Evolutionary conservation across 2,113 vertebrate genomes (phyloP).

Genomic region (Macrotis lagotis): DNA sequence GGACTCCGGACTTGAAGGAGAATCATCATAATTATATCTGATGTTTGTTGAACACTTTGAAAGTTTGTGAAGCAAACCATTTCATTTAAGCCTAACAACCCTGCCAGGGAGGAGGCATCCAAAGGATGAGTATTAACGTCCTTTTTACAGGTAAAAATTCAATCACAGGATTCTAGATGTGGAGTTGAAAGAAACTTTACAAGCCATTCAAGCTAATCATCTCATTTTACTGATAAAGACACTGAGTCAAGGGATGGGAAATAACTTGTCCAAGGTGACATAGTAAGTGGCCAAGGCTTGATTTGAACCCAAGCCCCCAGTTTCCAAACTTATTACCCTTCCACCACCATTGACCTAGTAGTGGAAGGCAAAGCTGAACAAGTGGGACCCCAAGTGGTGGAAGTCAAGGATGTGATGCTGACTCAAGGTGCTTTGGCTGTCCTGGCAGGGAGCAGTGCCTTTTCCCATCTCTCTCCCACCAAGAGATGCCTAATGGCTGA

Average conservation of each 20-base stretch:
- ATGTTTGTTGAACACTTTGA: not conserved
- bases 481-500: constrained; percentile 2
- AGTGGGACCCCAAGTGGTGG: not conserved
- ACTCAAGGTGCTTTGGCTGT: not conserved
- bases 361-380: not conserved
- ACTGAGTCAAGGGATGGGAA: not conserved
- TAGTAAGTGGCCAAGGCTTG: not conserved
- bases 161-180: not conserved
- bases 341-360: not conserved
- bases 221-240: not conserved
- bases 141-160: not conserved
- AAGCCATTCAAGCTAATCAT: not conserved
- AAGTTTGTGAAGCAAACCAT: not conserved
- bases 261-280: not conserved
- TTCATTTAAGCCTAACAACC: not conserved
- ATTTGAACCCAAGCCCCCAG: not conserved
- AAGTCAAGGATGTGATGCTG: not conserved
- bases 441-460: not conserved
- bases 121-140: not conserved
- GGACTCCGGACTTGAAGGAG: not conserved
- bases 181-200: not conserved
- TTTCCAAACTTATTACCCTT: not conserved
- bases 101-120: not conserved
- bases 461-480: not conserved
- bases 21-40: not conserved